Base-by-base conservation (phyloP, 2,888 invertebrate genomes). In the Antheraea yamamai region DNA sequence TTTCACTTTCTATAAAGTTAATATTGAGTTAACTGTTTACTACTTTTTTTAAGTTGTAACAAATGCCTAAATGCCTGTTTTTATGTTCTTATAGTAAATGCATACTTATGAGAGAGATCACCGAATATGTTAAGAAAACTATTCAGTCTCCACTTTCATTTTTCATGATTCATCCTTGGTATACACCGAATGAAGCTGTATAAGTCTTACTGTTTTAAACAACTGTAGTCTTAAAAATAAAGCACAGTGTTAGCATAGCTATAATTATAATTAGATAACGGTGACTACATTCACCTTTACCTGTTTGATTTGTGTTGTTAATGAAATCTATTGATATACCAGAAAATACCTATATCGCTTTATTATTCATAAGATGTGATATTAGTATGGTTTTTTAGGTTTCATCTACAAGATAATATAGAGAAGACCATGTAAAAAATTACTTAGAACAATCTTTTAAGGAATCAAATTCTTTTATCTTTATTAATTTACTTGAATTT, bases 141-240 rank as follows among this genome's bases (percentile, higher is more conserved):
- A 58, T 58, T 58, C 58, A 58, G 10, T 61, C 61, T 61, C n/a
- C 61, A 66, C 64, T 66, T 66, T 66, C 16, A 66, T 30, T 30
- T 61, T 66, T 66, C 26, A 16, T 66, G 26, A 66, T 30, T 66
- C 64, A 66, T 66, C 61, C 61, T n/a, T 10, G 23, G 10, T 23
- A 3, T 61, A 26, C n/a, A 61, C 20, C 20, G 6, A 55, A 20
- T 7, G 20, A 7, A 55, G 4, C 4, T 18, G 6, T 4, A 58
- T n/a, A 23, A 58, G 4, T 58, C 23, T n/a, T 66, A 30, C 20
- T 26, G 26, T 66, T 30, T 66, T 30, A 20, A 10, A 12, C n/a
- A 39, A 39, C 6, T 39, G 70, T 70, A 4, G n/a, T 39, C 20
- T 16, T 70, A n/a, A n/a, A 70, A 70, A 68, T 20, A 64, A 12